Percentiles rank a stretch among this genome's conserved stretches.
Evolutionary conservation across 2,797 vertebrate species (phyloP).

Genomic region (Psittacula echo): DNA sequence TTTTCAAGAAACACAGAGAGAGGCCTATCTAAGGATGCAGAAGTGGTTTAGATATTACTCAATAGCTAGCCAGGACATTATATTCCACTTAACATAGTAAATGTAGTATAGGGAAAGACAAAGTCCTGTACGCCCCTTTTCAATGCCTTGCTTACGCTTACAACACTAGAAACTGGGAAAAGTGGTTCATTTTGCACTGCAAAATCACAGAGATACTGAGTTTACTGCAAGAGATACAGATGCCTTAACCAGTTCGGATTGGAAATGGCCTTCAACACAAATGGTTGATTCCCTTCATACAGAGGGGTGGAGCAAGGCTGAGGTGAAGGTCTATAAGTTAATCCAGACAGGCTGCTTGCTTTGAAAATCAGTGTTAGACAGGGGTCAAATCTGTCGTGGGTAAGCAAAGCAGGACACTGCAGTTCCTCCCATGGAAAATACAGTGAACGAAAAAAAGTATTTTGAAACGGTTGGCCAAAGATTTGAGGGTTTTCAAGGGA

Average conservation of each 20-base stretch:
- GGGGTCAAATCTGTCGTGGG: not conserved
- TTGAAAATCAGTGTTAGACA: not conserved
- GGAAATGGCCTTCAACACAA: not conserved
- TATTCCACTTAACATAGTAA: not conserved
- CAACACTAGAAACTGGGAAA: not conserved
- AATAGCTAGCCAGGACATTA: not conserved
- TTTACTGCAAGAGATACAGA: not conserved
- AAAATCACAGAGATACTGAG: not conserved
- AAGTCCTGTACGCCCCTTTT: not conserved
- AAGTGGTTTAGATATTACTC: not conserved
- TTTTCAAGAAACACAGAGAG: not conserved
- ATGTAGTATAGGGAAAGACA: not conserved
- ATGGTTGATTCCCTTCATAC: not conserved
- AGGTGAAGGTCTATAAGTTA: not conserved
- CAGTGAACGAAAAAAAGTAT: not conserved
- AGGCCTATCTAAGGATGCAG: not conserved
- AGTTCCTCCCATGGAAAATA: not conserved
- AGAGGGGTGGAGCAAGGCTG: not conserved
- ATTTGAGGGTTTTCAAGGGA: constrained; percentile 19
- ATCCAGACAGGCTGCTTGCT: not conserved
- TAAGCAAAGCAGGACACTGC: not conserved
- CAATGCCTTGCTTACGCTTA: not conserved
- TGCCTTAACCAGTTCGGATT: not conserved
- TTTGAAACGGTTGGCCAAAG: not conserved
- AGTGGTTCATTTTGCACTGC: not conserved